Evolutionary conservation across 2,797 vertebrate species (phyloP).

Genomic region (Cossypha caffra): DNA sequence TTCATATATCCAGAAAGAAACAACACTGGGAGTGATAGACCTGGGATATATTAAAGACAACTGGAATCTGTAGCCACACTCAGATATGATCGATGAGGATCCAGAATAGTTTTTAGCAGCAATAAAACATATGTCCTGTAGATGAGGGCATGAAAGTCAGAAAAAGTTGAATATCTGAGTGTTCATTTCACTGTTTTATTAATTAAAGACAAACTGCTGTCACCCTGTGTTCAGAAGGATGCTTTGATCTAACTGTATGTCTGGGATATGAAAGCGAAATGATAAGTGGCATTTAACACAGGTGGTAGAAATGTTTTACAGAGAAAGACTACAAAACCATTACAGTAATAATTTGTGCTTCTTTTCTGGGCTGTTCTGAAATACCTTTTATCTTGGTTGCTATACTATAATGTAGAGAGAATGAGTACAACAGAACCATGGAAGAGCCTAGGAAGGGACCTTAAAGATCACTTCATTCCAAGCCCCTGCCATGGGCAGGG

Average conservation of each 20-base stretch:
- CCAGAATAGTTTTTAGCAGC: neutral
- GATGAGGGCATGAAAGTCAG: neutral
- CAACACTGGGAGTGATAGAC: neutral
- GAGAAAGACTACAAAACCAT: neutral
- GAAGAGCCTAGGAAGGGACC: neutral
- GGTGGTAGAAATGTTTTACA: neutral
- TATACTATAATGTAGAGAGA: neutral
- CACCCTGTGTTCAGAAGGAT: neutral
- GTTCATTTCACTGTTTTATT: neutral
- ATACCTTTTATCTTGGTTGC: neutral
- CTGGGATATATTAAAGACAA: neutral
- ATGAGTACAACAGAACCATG: too few species aligned
- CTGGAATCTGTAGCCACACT: neutral
- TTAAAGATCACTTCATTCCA: neutral
- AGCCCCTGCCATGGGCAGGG: neutral
- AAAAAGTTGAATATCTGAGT: neutral
- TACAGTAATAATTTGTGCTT: neutral
- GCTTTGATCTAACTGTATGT: neutral
- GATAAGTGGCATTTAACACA: neutral
- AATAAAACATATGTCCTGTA: neutral
- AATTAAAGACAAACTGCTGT: constrained; percentile 9
- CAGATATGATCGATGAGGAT: neutral
- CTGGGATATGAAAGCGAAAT: neutral
- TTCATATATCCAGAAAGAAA: neutral
- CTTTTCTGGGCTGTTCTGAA: neutral